These are phyloP conservation scores for Mionectes macconnelli DNA, from an alignment of 2,113 vertebrate genomes.

Conservation along the genomic window DNA sequence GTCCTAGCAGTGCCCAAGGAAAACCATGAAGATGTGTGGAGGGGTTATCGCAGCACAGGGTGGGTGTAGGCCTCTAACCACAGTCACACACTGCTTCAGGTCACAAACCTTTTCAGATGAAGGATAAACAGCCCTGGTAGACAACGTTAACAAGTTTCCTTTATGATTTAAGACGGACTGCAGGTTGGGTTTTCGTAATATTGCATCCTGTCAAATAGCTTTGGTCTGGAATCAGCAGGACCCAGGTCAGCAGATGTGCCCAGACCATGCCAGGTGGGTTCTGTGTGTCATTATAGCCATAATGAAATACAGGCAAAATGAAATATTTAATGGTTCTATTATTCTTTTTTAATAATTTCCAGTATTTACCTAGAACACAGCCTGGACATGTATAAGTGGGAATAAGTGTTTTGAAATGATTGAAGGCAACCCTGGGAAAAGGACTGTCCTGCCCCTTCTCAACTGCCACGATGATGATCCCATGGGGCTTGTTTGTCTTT, in stretches of 20 bases:
- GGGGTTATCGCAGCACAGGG: rapidly evolving
- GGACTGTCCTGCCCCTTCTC: neutral
- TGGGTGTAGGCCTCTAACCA: neutral
- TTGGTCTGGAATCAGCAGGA: neutral
- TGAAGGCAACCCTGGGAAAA: neutral
- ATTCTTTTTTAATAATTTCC: neutral
- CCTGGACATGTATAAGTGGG: neutral
- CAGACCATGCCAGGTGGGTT: neutral
- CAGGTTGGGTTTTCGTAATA: neutral
- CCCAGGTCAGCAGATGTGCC: neutral
- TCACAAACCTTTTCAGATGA: neutral
- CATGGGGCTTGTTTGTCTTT: neutral
- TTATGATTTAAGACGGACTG: neutral
- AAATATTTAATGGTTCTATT: neutral
- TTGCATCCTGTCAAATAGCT: neutral
- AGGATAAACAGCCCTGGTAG: neutral
- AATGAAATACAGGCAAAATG: too few species aligned
- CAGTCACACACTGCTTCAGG: neutral
- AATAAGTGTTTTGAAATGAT: neutral
- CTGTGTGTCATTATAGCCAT: too few species aligned
- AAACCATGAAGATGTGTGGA: neutral
- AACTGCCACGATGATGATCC: neutral
- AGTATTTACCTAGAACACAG: neutral
- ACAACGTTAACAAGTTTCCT: neutral
- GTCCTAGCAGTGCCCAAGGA: neutral